Percentiles rank a stretch among this genome's conserved stretches.
Conservation (phyloP, 2,113 vertebrate genomes). For the Python bivittatus region DNA sequence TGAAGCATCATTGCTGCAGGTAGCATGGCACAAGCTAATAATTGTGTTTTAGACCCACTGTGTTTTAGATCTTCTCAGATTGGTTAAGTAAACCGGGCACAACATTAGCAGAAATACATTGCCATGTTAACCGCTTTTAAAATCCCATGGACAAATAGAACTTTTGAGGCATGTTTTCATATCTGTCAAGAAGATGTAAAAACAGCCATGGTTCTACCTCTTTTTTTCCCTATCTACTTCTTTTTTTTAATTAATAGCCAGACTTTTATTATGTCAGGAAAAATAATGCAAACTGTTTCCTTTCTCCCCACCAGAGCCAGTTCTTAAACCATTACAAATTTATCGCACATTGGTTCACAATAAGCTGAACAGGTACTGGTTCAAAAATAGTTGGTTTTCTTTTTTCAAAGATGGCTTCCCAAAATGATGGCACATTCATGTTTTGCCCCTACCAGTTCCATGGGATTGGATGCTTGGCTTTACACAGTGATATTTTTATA, state of each 20-base stretch:
- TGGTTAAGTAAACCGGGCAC: slow-evolving; percentile 78
- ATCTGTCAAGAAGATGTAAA: slow-evolving; percentile 40
- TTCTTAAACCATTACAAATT: slow-evolving; percentile 35
- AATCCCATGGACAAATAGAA: slow-evolving; percentile 86
- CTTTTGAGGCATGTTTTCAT: slow-evolving; percentile 53
- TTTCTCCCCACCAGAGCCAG: slow-evolving; percentile 28
- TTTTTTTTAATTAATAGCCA: slow-evolving; percentile 29
- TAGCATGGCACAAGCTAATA: slow-evolving; percentile 84
- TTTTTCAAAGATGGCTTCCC: slow-evolving; percentile 33
- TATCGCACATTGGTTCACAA: neutral
- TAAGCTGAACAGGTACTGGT: slow-evolving; percentile 16
- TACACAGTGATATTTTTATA: slow-evolving; percentile 57
- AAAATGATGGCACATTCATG: neutral
- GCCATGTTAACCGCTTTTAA: slow-evolving; percentile 82
- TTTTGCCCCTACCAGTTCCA: slow-evolving; percentile 71
- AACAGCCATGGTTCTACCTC: slow-evolving; percentile 10
- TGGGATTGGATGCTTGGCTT: slow-evolving; percentile 92
- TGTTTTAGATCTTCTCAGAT: slow-evolving; percentile 52
- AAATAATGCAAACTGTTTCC: neutral
- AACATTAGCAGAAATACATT: slow-evolving; percentile 86
- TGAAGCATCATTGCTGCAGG: slow-evolving; percentile 87
- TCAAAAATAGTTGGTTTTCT: slow-evolving; percentile 25
- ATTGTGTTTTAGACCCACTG: slow-evolving; percentile 87
- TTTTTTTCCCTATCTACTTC: neutral
- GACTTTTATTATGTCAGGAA: slow-evolving; percentile 8